Conservation (phyloP, 2,888 invertebrate genomes). For the Drosophila paranaensis region DNA sequence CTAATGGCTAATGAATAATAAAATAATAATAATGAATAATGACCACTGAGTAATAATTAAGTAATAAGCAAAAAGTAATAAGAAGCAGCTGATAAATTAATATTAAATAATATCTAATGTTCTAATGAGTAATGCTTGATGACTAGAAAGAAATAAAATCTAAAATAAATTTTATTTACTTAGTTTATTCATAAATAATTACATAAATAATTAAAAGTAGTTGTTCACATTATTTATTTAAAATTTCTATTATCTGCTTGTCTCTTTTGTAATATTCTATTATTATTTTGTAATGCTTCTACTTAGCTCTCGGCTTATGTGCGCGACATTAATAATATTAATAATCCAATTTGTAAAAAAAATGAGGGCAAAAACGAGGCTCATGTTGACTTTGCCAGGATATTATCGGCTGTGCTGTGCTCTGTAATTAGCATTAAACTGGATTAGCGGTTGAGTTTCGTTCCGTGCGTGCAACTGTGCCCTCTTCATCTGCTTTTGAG, state of each 20-base stretch:
- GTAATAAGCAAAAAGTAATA: neutral
- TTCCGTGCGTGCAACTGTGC: slow-evolving; percentile 43
- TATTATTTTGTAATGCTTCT: neutral
- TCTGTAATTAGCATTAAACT: slow-evolving; percentile 55
- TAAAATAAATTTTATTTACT: neutral
- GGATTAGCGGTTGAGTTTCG: slow-evolving; percentile 44
- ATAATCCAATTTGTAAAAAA: slow-evolving; percentile 21
- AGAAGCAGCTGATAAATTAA: too few relatives aligned
- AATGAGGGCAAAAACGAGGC: slow-evolving; percentile 1
- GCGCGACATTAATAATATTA: neutral
- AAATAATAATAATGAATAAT: neutral
- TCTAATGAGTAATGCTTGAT: neutral
- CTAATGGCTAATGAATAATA: neutral
- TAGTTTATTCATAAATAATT: neutral
- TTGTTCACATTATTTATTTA: neutral
- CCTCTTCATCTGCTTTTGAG: slow-evolving; percentile 10
- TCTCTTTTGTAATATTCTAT: neutral
- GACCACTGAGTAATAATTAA: neutral
- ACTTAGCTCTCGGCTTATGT: neutral
- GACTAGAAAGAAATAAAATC: too few relatives aligned
- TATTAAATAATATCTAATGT: neutral
- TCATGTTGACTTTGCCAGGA: slow-evolving; percentile 39
- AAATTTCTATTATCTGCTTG: neutral
- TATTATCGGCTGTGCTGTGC: slow-evolving; percentile 31
- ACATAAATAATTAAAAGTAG: neutral